A percentile compares a stretch with the other conserved stretches of the same genome.
phyloP scores from a whole-genome alignment of 2,113 vertebrate genomes.

The Elanoides forficatus region DNA sequence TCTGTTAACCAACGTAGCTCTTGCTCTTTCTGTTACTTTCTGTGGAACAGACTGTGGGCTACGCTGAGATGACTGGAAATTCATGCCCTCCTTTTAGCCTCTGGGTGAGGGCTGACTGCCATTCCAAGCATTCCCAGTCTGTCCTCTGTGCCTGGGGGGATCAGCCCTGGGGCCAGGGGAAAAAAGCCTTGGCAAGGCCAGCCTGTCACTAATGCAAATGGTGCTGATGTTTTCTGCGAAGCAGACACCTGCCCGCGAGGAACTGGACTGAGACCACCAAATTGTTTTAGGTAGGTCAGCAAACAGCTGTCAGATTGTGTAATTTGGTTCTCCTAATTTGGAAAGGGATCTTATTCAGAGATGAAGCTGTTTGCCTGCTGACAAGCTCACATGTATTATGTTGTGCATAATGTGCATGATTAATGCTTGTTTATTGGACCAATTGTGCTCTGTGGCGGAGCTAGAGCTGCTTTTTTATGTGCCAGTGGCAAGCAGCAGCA shows the following conservation, averaged over 20 bases:
- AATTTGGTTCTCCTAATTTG: constrained; percentile 73
- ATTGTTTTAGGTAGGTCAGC: constrained; percentile 71
- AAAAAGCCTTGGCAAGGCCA: background rate
- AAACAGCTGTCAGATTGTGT: constrained; percentile 74
- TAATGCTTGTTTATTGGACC: constrained; percentile 70
- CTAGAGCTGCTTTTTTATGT: constrained; percentile 40
- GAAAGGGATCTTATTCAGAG: constrained; percentile 45
- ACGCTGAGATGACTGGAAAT: background rate
- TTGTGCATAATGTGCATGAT: constrained; percentile 75
- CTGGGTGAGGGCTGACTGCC: background rate
- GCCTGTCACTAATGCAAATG: constrained; percentile 33
- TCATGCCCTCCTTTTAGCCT: background rate
- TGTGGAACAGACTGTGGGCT: background rate
- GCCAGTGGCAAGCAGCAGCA: constrained; percentile 48
- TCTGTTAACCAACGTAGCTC: background rate
- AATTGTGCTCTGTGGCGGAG: constrained; percentile 61
- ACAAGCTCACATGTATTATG: constrained; percentile 70
- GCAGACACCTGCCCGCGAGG: constrained; percentile 69
- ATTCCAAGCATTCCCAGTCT: background rate
- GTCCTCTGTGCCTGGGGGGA: background rate
- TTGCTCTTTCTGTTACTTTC: background rate
- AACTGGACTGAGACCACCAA: constrained; percentile 67
- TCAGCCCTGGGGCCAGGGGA: background rate
- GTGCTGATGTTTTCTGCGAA: constrained; percentile 52
- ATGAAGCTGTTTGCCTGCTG: constrained; percentile 52